Evolutionary conservation across 2,797 vertebrate species (phyloP).

Genomic region (Oceanodroma leucorhoa): DNA sequence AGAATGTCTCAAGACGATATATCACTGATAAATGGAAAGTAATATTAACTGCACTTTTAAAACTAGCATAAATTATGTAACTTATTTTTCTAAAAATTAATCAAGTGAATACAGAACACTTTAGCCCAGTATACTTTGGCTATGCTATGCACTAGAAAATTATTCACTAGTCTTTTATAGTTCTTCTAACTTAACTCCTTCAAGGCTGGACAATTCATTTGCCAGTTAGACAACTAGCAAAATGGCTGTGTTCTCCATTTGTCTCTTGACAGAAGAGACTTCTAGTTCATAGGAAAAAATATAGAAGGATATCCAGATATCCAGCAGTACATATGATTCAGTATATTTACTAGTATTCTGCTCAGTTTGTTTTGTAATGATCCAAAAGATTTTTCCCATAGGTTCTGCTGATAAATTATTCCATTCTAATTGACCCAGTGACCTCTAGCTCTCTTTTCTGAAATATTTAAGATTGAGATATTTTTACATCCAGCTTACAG

Average conservation of each 20-base stretch:
- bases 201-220: not conserved
- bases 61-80: not conserved
- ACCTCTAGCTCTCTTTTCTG: not conserved
- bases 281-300: not conserved
- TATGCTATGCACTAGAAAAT: not conserved
- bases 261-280: not conserved
- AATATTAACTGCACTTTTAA: not conserved
- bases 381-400: not conserved
- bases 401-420: not conserved
- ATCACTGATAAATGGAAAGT: not conserved
- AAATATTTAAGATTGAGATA: not conserved
- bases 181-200: not conserved
- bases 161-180: not conserved
- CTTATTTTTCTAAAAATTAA: not conserved
- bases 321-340: not conserved
- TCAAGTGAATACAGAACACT: not conserved
- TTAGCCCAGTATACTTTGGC: not conserved
- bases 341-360: not conserved
- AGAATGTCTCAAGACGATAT: not conserved
- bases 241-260: not conserved
- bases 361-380: not conserved
- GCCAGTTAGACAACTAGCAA: not conserved
- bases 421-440: not conserved
- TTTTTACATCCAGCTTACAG: not conserved
- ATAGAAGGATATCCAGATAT: not conserved